Percentiles rank a stretch among this genome's conserved stretches.
Evolutionary conservation across 2,888 invertebrate species (phyloP).

Genomic region (Strigamia maritima): DNA sequence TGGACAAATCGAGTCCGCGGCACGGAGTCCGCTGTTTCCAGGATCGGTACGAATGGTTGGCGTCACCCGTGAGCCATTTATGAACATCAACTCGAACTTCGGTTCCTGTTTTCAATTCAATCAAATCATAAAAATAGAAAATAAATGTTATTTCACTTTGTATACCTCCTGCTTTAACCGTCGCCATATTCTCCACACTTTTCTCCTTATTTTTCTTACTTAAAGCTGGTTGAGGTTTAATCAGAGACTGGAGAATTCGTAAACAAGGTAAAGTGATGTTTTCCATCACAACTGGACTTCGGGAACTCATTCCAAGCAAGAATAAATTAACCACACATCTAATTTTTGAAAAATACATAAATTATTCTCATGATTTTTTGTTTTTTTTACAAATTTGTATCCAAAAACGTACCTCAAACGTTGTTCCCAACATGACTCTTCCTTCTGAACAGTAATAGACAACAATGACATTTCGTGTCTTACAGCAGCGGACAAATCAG

Average conservation of each 20-base stretch:
- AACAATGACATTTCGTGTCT: conserved; percentile 85
- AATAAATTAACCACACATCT: conserved; percentile 77
- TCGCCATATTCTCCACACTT: conserved; percentile 44
- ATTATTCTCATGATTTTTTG: not conserved
- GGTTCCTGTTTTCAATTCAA: conserved; percentile 52
- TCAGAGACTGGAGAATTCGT: conserved; percentile 80
- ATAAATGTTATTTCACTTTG: not conserved
- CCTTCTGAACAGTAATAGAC: conserved; percentile 82
- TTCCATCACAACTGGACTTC: conserved; percentile 74
- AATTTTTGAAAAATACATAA: not conserved
- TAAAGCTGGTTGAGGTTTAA: conserved; percentile 54
- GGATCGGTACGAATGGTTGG: conserved; percentile 65
- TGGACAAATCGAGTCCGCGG: conserved; percentile 43
- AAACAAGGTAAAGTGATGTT: conserved; percentile 89
- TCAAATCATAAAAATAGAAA: not conserved
- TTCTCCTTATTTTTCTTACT: conserved; percentile 46
- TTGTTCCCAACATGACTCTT: conserved; percentile 93
- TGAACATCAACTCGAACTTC: conserved; percentile 68
- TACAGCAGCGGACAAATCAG: conserved; percentile 71
- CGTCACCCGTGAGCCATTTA: conserved; percentile 70
- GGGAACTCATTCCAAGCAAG: conserved; percentile 61
- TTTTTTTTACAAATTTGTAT: not conserved
- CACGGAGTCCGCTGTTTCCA: conserved; percentile 67
- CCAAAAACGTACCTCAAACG: conserved; percentile 65
- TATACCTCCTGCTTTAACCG: conserved; percentile 44